Conservation (phyloP, 2,797 vertebrate species). For the Poeciliopsis paucimaculata region DNA sequence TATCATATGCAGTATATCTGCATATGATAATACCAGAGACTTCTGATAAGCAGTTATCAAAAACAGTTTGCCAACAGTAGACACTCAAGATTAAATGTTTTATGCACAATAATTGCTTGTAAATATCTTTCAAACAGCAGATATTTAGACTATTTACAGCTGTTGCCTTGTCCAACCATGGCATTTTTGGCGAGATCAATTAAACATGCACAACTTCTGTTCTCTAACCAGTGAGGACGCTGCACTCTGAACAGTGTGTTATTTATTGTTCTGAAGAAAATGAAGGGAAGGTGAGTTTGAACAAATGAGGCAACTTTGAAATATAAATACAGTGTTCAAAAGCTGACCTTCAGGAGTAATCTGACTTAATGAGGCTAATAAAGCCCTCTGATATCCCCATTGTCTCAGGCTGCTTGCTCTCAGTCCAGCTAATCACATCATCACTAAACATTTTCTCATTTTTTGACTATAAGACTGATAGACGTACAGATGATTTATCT, state of each 20-base stretch:
- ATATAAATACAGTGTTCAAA: conserved; percentile 29
- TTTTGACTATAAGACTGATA: conserved; percentile 59
- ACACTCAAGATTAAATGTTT: not conserved
- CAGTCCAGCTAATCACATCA: conserved; percentile 58
- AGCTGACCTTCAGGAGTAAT: conserved; percentile 46
- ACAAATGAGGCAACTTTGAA: conserved; percentile 42
- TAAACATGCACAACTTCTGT: conserved; percentile 16
- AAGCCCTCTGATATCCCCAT: conserved; percentile 38
- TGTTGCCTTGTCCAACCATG: not conserved
- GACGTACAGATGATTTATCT: conserved; percentile 71
- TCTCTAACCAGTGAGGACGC: conserved; percentile 9
- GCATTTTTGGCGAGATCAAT: conserved; percentile 4
- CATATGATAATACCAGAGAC: not conserved
- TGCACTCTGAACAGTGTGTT: conserved; percentile 39
- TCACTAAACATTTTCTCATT: conserved; percentile 55
- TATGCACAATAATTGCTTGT: not conserved
- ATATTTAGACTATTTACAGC: not conserved
- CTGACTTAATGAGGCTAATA: conserved; percentile 56
- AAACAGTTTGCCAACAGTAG: not conserved
- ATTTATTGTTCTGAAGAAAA: conserved; percentile 27
- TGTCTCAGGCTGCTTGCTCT: conserved; percentile 35
- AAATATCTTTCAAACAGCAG: conserved; percentile 1
- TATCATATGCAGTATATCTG: not conserved
- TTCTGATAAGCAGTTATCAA: not conserved
- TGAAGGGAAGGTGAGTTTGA: conserved; percentile 53